These are phyloP conservation scores for Tragelaphus imberbis DNA, from an alignment of 2,113 vertebrate species.

Conservation along the genomic window DNA sequence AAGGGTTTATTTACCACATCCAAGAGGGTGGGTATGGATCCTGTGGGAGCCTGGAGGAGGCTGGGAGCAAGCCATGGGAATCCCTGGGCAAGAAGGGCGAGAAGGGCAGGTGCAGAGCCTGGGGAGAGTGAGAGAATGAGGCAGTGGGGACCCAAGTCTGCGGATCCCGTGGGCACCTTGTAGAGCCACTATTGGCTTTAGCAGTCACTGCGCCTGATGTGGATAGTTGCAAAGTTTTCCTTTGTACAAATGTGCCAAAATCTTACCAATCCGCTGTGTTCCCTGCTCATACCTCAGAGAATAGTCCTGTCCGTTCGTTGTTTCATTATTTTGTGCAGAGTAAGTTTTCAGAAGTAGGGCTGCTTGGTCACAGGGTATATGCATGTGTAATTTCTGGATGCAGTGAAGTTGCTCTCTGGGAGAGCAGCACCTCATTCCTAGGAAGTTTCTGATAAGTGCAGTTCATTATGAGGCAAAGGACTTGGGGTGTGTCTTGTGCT, in stretches of 20 bases:
- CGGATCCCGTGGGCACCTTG: fast-evolving
- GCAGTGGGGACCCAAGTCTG: no score
- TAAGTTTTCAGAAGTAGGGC: background rate
- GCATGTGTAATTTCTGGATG: background rate
- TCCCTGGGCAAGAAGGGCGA: background rate
- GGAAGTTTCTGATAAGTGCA: background rate
- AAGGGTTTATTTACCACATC: background rate
- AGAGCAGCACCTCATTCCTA: background rate
- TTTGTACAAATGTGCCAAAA: background rate
- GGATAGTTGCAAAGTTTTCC: background rate
- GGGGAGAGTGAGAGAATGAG: background rate
- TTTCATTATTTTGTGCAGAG: background rate
- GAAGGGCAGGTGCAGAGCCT: no score
- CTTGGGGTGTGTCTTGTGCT: background rate
- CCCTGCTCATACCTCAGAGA: background rate
- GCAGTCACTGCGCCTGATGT: background rate
- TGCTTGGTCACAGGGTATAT: background rate
- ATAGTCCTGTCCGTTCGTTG: background rate
- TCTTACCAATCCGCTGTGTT: background rate
- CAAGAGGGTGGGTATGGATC: background rate
- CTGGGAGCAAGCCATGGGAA: background rate
- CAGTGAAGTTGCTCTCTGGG: background rate
- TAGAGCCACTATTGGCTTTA: background rate
- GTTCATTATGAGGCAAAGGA: background rate
- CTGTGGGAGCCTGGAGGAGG: background rate